Evolutionary conservation across 2,113 vertebrate genomes (phyloP).

Genomic region (Typhlomys cinereus): DNA sequence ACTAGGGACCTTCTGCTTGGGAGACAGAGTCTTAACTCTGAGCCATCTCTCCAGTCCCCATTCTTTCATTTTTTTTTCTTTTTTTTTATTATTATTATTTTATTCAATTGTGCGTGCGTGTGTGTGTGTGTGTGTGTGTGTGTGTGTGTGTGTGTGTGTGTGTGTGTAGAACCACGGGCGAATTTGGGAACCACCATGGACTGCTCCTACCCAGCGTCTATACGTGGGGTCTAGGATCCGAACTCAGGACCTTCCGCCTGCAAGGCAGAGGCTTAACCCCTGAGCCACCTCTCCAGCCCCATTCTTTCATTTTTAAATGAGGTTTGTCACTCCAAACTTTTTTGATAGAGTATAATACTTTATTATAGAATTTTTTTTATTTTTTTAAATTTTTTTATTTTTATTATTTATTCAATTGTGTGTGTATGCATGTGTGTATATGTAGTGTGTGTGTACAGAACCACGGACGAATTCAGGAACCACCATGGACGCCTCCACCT

Average conservation of each 20-base stretch:
- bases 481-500: too few species aligned
- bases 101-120: too few species aligned
- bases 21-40: neutral
- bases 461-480: too few species aligned
- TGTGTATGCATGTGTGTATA: too few species aligned
- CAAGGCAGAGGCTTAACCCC: neutral
- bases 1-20: too few species aligned
- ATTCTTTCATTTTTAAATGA: neutral
- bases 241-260: too few species aligned
- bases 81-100: neutral
- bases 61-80: neutral
- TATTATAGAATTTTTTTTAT: too few species aligned
- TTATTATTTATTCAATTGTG: too few species aligned
- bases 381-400: neutral
- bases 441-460: too few species aligned
- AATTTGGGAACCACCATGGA: neutral
- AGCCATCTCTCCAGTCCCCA: neutral
- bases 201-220: too few species aligned
- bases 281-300: neutral
- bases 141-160: neutral
- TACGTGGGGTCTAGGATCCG: neutral
- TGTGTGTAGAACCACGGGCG: neutral
- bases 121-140: too few species aligned
- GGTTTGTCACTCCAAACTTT: neutral
- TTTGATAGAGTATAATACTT: neutral